phyloP scores from a whole-genome alignment of 2,113 vertebrate genomes.

The Hippolais icterina region DNA sequence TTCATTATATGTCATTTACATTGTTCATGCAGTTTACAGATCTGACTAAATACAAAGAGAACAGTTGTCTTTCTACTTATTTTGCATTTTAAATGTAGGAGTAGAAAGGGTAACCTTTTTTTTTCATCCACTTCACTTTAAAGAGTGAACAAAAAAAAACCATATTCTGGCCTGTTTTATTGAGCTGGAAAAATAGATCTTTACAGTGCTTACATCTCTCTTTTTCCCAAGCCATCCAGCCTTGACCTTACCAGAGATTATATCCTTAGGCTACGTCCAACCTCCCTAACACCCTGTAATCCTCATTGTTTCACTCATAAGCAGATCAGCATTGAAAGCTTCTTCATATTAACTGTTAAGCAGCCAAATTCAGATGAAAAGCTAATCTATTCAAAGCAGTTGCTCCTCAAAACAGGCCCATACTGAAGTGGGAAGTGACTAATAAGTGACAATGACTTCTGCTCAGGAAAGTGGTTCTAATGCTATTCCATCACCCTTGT shows the following conservation, averaged over 20 bases:
- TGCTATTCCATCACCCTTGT: neutral
- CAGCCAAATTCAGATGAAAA: neutral
- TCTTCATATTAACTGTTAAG: conserved; percentile 14
- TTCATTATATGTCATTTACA: neutral
- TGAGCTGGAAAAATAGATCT: conserved; percentile 1
- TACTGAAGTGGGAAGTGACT: neutral
- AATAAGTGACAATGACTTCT: neutral
- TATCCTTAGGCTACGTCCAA: neutral
- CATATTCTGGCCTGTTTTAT: neutral
- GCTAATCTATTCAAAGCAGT: neutral
- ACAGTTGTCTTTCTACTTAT: neutral
- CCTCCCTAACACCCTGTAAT: conserved; percentile 4
- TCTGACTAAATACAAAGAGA: neutral
- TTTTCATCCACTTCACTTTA: neutral
- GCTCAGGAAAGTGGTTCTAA: neutral
- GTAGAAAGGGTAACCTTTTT: neutral
- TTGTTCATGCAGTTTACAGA: neutral
- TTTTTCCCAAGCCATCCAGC: conserved; percentile 24
- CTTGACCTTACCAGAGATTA: conserved; percentile 38
- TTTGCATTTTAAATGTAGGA: neutral
- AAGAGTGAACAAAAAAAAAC: neutral
- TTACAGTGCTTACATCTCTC: neutral
- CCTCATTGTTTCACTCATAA: conserved; percentile 25
- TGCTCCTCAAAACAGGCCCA: neutral
- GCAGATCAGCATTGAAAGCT: neutral